A percentile compares a stretch with the other conserved stretches of the same genome.
These are phyloP conservation scores for Lepidocyrtinus sp. DNA, from an alignment of 2,888 invertebrate species.

Conservation along the genomic window DNA sequence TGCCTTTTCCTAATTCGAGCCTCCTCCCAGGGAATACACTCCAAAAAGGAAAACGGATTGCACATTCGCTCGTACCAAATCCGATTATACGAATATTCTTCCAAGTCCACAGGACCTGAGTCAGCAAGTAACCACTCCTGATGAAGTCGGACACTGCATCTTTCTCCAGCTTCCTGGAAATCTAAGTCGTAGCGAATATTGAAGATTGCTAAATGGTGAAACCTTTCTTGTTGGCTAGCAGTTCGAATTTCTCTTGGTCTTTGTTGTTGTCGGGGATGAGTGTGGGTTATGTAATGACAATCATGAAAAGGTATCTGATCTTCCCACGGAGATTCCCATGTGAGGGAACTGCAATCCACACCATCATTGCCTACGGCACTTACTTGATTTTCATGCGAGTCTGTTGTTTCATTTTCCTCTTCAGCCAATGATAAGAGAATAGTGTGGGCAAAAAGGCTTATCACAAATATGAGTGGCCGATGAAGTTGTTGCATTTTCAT, in stretches of 20 bases:
- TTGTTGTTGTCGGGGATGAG: constrained; percentile 18
- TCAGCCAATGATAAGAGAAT: not conserved
- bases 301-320: not conserved
- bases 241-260: not conserved
- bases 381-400: not conserved
- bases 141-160: constrained; percentile 1
- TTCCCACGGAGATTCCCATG: constrained; percentile 26
- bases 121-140: constrained; percentile 15
- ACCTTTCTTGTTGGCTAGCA: not conserved
- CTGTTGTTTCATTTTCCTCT: not conserved
- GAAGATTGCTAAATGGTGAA: constrained; percentile 10
- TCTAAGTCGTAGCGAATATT: constrained; percentile 1
- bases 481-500: too few species aligned
- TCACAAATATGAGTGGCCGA: too few species aligned
- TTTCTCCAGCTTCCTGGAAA: constrained; percentile 12
- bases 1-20: not conserved
- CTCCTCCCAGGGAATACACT: constrained; percentile 14
- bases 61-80: constrained; percentile 32
- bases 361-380: too few species aligned
- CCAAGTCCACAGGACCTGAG: not conserved
- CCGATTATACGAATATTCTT: constrained; percentile 2
- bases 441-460: too few species aligned
- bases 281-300: constrained; percentile 25
- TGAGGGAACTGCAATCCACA: not conserved
- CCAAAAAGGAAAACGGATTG: constrained; percentile 26